Base-by-base conservation (phyloP, 2,888 invertebrate genomes). In the Ennomos quercinarius region DNA sequence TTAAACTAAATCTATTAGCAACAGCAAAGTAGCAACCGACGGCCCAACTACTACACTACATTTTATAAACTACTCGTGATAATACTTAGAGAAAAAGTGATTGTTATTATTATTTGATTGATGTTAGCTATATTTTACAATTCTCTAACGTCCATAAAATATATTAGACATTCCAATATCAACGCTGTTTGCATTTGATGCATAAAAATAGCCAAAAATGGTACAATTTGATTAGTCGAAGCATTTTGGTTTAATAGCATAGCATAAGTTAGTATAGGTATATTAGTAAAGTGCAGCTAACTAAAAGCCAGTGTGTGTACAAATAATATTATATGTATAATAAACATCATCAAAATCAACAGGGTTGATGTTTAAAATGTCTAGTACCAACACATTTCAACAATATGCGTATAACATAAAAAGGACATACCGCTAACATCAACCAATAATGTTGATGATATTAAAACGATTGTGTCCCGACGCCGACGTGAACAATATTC, bases 101-200 rank as follows among this genome's bases (percentile, higher is more conserved):
- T 41, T 13, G 5, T 41, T 41, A 13, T 41, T 57, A 46, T 40
- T 35, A 11, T 50, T 39, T 34, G 8, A 50, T 57, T 50, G 50
- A 17, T 50, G 57, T 59, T 59, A 53, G 52, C 48, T 48, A 44
- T 43, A 48, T 40, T 58, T 52, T 44, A 53, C 39, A 53, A 43
- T 47, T 34, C 43, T 43, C 9, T 13, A 9, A 41, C 13, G 41
- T 13, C 12, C 9, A 13, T 13, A n/a, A n/a, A 39, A 41, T 6
- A 27, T 27, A 17, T 17, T 12, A 41, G 41, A 41, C 41, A 13
- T 13, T 41, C 9, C 12, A 40, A 40, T 4, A 40, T n/a, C 11
- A 40, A 40, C 10, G 39, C 5, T 27, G 27, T 27, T 6, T 27
- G 27, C 6, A 27, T 2, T 27, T 27, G 6, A 27, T 27, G 27